A percentile compares a stretch with the other conserved stretches of the same genome.
Conservation (phyloP, 2,113 vertebrate species). For the Mungos mungo region DNA sequence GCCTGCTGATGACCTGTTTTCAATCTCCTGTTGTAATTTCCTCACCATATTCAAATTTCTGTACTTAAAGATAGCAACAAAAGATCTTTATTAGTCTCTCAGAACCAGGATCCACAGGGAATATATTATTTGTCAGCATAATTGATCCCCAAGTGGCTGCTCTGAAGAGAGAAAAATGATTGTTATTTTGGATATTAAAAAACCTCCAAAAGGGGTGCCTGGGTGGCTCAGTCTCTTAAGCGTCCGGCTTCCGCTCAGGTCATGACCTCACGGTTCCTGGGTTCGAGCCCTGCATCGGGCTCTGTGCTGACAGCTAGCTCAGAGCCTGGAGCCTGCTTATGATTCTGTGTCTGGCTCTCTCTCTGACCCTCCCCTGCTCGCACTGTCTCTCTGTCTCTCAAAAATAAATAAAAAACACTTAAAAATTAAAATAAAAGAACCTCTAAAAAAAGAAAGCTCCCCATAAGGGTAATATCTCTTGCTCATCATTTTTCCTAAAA, state of each 20-base stretch:
- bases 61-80: constrained; percentile 24
- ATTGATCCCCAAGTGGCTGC: constrained; percentile 40
- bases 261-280: no score
- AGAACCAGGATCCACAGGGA: neutral
- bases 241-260: no score
- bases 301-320: no score
- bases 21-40: neutral
- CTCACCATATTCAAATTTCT: neutral
- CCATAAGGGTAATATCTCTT: neutral
- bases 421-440: neutral
- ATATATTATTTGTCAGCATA: neutral
- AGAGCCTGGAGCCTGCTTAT: no score
- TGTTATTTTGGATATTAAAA: neutral
- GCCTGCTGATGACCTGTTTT: neutral
- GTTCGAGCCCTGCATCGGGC: no score
- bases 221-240: no score
- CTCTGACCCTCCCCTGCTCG: no score
- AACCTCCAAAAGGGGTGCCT: neutral
- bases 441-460: neutral
- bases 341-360: no score
- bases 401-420: no score
- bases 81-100: neutral
- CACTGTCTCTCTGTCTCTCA: no score
- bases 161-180: neutral
- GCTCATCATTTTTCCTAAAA: neutral